Percentiles rank a stretch among this genome's conserved stretches.
Evolutionary conservation across 2,797 vertebrate species (phyloP).

Genomic region (Dryobates pubescens): DNA sequence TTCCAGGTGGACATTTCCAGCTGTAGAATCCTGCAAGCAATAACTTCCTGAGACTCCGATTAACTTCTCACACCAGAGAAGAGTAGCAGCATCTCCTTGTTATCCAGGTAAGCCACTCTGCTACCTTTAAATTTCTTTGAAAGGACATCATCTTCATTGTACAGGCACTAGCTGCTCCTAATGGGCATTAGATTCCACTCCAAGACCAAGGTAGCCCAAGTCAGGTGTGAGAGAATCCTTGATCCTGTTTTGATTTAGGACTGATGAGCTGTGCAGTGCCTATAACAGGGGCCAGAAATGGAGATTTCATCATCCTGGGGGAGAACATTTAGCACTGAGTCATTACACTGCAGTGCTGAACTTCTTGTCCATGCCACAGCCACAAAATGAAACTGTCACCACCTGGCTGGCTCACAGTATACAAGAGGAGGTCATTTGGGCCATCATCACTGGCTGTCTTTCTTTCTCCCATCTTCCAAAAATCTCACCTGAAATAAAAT

Average conservation of each 20-base stretch:
- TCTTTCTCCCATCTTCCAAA: not conserved
- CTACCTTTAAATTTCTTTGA: not conserved
- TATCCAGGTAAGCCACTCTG: not conserved
- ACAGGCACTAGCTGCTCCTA: not conserved
- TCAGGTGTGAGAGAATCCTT: not conserved
- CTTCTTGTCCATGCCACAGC: not conserved
- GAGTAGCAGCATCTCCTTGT: not conserved
- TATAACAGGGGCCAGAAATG: not conserved
- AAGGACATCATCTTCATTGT: not conserved
- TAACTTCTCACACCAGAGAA: not conserved
- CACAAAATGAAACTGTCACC: not conserved
- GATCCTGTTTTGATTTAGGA: not conserved
- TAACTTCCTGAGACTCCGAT: not conserved
- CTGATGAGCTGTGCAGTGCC: not conserved
- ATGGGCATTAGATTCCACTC: not conserved
- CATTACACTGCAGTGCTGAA: not conserved
- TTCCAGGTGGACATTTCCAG: not conserved
- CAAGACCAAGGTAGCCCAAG: not conserved
- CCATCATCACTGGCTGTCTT: not conserved
- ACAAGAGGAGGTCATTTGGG: not conserved
- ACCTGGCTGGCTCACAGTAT: not conserved
- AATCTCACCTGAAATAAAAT: not conserved
- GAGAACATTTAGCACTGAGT: accelerated
- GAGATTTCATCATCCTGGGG: not conserved
- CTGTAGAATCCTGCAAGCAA: not conserved